Base-by-base conservation (phyloP, 2,888 invertebrate species). In the Poecilobothrus nobilitatus region DNA sequence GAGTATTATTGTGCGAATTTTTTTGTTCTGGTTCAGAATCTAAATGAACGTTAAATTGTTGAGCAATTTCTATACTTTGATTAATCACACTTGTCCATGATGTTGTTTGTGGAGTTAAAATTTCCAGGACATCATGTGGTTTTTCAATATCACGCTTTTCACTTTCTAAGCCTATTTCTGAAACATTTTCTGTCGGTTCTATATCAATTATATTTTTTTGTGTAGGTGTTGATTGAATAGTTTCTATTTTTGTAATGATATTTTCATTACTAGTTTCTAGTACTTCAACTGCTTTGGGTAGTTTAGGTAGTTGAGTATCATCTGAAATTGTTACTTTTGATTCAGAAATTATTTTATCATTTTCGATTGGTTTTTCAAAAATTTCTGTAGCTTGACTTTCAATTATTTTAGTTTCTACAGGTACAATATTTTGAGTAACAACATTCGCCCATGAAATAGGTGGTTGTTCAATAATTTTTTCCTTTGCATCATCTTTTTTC, bases 31-130 rank as follows among this genome's bases (percentile, higher is more conserved):
- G 34, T 4, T 12, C 20, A 18, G 41, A 4, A 21, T 22, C 22
- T 22, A 10, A 22, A 22, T 21, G 63, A 63, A 22, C 15, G 8
- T 63, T 15, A 22, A 22, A 20, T 6, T 64, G 68, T 4, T 44
- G 21, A 27, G 68, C 21, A 20, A 66, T 66, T 61, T 34, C 37
- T n/a, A 65, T 61, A 12, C 37, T 44, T 34, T 68, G 63, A 65
- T 67, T 64, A 7, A 72, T 70, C 63, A 72, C 68, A 33, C 66
- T 66, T 20, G 72, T 66, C 72, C 72, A 72, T 9, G 72, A 71
- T 27, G 63, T 63, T 2, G 27, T 27, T 12, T 27, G 15, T 27
- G 27, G 18, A 1, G 21, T 1, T 62, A 21, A 10, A 21, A 63
- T 33, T 33, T 18, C 63, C 3, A 12, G 27, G 8, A 4, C 12